These are phyloP conservation scores for Proctacanthus coquilletti DNA, from an alignment of 1,140 invertebrate species.

Conservation along the genomic window DNA sequence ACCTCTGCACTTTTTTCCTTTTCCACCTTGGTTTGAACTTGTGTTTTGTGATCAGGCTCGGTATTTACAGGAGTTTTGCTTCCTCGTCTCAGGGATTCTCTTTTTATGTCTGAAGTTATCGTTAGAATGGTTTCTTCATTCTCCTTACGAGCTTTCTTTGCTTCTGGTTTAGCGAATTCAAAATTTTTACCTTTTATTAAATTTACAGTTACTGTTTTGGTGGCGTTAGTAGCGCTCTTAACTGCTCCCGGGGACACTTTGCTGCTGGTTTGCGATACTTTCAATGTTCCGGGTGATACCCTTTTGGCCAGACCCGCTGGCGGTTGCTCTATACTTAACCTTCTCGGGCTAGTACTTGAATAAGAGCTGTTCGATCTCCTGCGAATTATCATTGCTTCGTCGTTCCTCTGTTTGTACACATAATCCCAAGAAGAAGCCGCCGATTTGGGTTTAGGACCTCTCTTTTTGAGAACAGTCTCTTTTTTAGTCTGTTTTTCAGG, in stretches of 20 bases:
- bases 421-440: slow-evolving; percentile 38
- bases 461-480: slow-evolving; percentile 1
- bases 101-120: slow-evolving; percentile 11
- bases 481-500: slow-evolving; percentile 5
- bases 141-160: slow-evolving; percentile 11
- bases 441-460: slow-evolving; percentile 29
- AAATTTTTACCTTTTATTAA: slow-evolving; percentile 9
- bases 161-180: slow-evolving; percentile 20
- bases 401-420: slow-evolving; percentile 40
- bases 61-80: slow-evolving; percentile 20
- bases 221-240: slow-evolving; percentile 12
- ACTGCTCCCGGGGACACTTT: slow-evolving; percentile 7
- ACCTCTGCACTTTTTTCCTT: slow-evolving; percentile 42
- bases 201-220: slow-evolving; percentile 11
- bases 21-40: too few relatives aligned
- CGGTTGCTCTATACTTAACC: slow-evolving; percentile 17
- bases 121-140: slow-evolving; percentile 14
- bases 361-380: slow-evolving; percentile 68
- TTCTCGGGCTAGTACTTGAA: slow-evolving; percentile 46
- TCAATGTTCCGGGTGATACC: neutral
- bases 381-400: slow-evolving; percentile 62
- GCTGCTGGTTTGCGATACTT: neutral
- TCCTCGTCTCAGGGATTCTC: slow-evolving; percentile 17
- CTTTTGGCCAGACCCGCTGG: slow-evolving; percentile 1
- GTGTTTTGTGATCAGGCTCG: too few relatives aligned